These are phyloP conservation scores for Myiagra hebetior DNA, from an alignment of 2,113 vertebrate genomes.

Conservation along the genomic window DNA sequence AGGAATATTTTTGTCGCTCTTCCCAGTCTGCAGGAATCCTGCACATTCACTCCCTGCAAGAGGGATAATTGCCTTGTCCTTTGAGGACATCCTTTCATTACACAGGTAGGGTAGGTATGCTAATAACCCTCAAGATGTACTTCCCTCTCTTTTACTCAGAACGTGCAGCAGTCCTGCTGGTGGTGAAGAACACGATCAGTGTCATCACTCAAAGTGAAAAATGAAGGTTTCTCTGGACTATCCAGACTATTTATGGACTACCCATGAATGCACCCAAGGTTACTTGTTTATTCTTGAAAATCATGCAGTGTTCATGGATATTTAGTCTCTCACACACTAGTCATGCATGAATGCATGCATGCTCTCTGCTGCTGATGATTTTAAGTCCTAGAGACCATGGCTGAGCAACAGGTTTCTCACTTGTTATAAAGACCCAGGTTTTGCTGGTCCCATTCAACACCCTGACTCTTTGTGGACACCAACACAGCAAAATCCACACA, in stretches of 20 bases:
- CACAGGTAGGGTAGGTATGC: fast-evolving
- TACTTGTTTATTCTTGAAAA: background rate
- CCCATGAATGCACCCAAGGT: background rate
- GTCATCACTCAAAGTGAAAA: background rate
- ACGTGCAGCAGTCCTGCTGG: fast-evolving
- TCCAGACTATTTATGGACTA: background rate
- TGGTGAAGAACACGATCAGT: background rate
- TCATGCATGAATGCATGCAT: background rate
- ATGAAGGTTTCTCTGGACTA: background rate
- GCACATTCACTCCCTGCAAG: background rate
- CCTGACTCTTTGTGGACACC: fast-evolving
- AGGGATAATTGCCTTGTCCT: background rate
- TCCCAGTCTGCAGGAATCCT: background rate
- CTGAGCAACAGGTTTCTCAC: background rate
- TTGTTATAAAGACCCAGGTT: background rate
- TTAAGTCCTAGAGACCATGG: background rate
- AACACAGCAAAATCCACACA: fast-evolving
- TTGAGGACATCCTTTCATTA: background rate
- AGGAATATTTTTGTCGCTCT: background rate
- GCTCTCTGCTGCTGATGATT: background rate
- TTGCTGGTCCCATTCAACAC: background rate
- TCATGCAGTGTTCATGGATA: background rate
- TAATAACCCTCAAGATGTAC: background rate
- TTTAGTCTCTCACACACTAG: background rate
- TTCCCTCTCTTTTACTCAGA: background rate